These are phyloP conservation scores for Lucilia sericata DNA, from an alignment of 1,140 invertebrate species.

Conservation along the genomic window DNA sequence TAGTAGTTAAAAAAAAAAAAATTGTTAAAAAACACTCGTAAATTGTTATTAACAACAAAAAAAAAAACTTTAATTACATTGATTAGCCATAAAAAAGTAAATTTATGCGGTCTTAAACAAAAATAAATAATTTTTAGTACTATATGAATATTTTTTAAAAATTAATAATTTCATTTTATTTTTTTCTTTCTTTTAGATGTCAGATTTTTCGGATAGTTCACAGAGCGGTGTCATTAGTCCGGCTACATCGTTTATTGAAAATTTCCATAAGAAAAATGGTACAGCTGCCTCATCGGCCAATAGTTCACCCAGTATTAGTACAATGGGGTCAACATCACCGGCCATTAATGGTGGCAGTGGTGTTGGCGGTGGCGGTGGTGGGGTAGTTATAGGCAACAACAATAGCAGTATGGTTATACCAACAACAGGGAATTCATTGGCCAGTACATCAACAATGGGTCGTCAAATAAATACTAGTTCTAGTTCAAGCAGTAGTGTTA, in stretches of 20 bases:
- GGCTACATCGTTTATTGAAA: slow-evolving; percentile 63
- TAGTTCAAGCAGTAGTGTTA: slow-evolving; percentile 65
- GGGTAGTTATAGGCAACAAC: slow-evolving; percentile 25
- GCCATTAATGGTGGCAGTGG: too few relatives aligned
- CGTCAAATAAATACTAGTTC: slow-evolving; percentile 63
- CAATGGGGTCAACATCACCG: slow-evolving; percentile 45
- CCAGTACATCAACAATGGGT: slow-evolving; percentile 48
- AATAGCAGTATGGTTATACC: slow-evolving; percentile 42
- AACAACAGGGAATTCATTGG: slow-evolving; percentile 38
- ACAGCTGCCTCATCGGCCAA: slow-evolving; percentile 42
- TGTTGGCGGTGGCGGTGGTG: slow-evolving; percentile 48
- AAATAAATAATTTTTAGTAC: too few relatives aligned
- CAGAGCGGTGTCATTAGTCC: slow-evolving; percentile 62
- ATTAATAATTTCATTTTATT: too few relatives aligned
- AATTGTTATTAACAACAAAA: too few relatives aligned
- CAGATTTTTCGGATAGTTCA: slow-evolving; percentile 67
- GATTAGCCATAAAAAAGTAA: too few relatives aligned
- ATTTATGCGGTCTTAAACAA: too few relatives aligned
- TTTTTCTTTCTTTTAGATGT: slow-evolving; percentile 57
- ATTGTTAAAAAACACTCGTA: too few relatives aligned
- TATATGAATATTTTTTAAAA: too few relatives aligned
- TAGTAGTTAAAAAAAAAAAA: too few relatives aligned
- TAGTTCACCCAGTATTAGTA: slow-evolving; percentile 20
- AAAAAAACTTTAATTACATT: too few relatives aligned
- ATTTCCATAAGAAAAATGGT: slow-evolving; percentile 66